Base-by-base conservation (phyloP, 2,888 invertebrate genomes). In the Pollenia griseotomentosa region DNA sequence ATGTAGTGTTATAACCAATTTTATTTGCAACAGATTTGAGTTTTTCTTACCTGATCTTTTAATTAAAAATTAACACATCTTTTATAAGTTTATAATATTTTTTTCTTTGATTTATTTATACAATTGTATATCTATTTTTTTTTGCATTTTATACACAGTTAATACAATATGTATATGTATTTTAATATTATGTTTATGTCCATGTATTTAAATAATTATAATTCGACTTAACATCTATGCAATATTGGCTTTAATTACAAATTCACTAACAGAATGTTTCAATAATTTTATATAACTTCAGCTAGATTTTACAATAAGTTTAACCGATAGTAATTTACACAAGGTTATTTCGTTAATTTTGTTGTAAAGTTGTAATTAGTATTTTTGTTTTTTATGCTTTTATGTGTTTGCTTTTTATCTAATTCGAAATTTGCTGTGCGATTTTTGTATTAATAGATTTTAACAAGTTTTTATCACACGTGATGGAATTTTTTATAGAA, bases 101-200 rank as follows among this genome's bases (percentile, higher is more conserved):
- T 51, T 12, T 51, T 40, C 2, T 4, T 63, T n/a, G 33, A 33
- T 59, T 48, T 11, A 33, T 59, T 48, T 77, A 77, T 65, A 65
- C 65, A 77, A 42, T 73, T 73, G 19, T 46, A n/a, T 12, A 51
- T 10, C 33, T 33, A 6, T 33, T 5, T 33, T 33, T 51, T 19
- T 77, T 44, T 65, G 51, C 14, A 16, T 42, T 9, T 53, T 65
- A 65, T 77, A 53, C 75, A 77, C 75, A 77, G 14, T 65, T 23
- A 65, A 63, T 44, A 61, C 10, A 55, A 44, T n/a, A n/a, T n/a
- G 44, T 53, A n/a, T 2, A 44, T 75, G 55, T 46, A 46, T 46
- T 7, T 23, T 33, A 16, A 7, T 70, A 59, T 59, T 33, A 14
- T 59, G 9, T 7, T 23, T 59, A 59, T 59, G 40, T 40, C n/a